These are phyloP conservation scores for Oryzias woworae DNA, from an alignment of 2,113 vertebrate genomes.

Conservation along the genomic window DNA sequence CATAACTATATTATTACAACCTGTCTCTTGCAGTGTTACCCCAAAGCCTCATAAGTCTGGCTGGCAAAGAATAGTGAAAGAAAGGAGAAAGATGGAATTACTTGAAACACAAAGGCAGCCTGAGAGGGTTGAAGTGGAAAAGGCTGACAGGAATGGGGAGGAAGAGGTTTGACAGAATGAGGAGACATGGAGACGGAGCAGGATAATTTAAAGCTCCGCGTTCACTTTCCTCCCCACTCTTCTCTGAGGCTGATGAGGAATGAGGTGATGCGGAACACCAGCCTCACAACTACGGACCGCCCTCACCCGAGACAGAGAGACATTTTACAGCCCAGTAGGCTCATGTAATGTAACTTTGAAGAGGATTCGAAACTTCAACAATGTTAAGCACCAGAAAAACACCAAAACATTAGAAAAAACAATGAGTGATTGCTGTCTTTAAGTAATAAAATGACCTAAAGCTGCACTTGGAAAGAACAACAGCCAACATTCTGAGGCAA, in stretches of 20 bases:
- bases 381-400: conserved; percentile 10
- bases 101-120: conserved; percentile 35
- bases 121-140: conserved; percentile 13
- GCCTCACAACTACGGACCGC: conserved; percentile 39
- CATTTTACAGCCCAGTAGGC: conserved; percentile 27
- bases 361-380: background rate
- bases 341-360: conserved; percentile 10
- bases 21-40: conserved; percentile 41
- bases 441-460: no score
- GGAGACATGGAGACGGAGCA: conserved; percentile 17
- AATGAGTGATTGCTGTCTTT: no score
- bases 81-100: conserved; percentile 30
- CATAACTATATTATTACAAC: conserved; percentile 66
- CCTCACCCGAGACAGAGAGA: conserved; percentile 33
- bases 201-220: conserved; percentile 47
- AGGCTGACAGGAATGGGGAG: conserved; percentile 31
- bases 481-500: no score
- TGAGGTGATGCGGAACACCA: conserved; percentile 57
- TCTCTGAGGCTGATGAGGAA: conserved; percentile 53
- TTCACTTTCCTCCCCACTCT: conserved; percentile 38
- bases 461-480: no score
- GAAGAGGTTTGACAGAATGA: conserved; percentile 5
- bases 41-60: conserved; percentile 52
- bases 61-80: conserved; percentile 50
- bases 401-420: background rate